These are phyloP conservation scores for Rhamnusium bicolor DNA, from an alignment of 2,888 invertebrate genomes.

Conservation along the genomic window DNA sequence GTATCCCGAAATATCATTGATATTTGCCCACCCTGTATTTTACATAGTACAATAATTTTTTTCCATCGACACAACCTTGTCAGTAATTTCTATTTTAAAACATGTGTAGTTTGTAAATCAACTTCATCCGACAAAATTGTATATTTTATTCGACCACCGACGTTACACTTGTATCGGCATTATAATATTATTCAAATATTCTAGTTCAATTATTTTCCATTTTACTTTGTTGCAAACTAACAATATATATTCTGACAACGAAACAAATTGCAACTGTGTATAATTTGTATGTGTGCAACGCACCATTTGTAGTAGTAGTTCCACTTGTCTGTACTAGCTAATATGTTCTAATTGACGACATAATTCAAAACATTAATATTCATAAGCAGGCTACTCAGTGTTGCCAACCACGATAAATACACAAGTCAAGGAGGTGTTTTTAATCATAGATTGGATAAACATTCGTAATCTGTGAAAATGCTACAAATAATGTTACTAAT, in stretches of 20 bases:
- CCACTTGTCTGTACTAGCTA: conserved; percentile 23
- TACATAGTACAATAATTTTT: too few relatives aligned
- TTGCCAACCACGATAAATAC: conserved; percentile 25
- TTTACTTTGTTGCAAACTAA: conserved; percentile 18
- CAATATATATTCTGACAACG: conserved; percentile 19
- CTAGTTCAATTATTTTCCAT: background rate
- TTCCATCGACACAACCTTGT: too few relatives aligned
- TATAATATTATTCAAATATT: conserved; percentile 1
- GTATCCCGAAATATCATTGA: too few relatives aligned
- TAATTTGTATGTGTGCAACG: conserved; percentile 15
- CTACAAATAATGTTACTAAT: conserved; percentile 23
- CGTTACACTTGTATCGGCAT: background rate
- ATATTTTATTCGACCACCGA: background rate
- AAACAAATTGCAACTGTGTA: background rate
- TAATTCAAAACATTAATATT: conserved; percentile 29
- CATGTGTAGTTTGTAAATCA: background rate
- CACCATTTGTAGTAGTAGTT: background rate
- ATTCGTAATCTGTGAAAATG: conserved; percentile 5
- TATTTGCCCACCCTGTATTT: too few relatives aligned
- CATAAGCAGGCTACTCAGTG: conserved; percentile 22
- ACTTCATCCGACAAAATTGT: background rate
- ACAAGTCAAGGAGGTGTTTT: background rate
- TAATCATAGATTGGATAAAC: conserved; percentile 3
- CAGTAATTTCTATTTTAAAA: background rate
- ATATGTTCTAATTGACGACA: conserved; percentile 31